Conservation (phyloP, 2,888 invertebrate genomes). For the Leptopilina myrica region DNA sequence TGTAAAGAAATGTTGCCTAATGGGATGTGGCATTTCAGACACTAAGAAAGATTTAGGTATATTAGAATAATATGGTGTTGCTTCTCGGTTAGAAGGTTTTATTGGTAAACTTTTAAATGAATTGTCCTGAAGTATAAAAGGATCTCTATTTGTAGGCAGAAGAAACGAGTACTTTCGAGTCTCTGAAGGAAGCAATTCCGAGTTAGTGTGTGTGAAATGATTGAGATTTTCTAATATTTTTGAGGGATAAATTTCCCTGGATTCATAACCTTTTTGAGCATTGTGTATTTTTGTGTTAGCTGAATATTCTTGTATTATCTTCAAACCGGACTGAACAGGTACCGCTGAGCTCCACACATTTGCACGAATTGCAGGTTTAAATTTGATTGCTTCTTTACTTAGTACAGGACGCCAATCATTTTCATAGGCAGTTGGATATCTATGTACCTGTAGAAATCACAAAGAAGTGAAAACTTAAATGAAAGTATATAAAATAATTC, state of each 20-base stretch:
- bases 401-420: constrained; percentile 73
- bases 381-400: constrained; percentile 67
- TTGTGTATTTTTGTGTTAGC: constrained; percentile 66
- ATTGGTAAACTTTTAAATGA: constrained; percentile 59
- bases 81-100: constrained; percentile 60
- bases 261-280: constrained; percentile 62
- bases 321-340: constrained; percentile 66
- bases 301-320: constrained; percentile 72
- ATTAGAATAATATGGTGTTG: constrained; percentile 64
- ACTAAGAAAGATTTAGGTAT: constrained; percentile 54
- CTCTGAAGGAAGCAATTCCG: constrained; percentile 65
- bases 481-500: too few species aligned
- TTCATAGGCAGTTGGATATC: constrained; percentile 69
- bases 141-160: constrained; percentile 70
- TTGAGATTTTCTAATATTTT: constrained; percentile 78
- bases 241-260: constrained; percentile 59
- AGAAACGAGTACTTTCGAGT: constrained; percentile 71
- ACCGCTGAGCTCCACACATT: constrained; percentile 62
- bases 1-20: constrained; percentile 56
- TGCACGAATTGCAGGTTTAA: constrained; percentile 64
- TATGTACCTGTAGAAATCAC: constrained; percentile 57
- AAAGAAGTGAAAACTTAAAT: too few species aligned
- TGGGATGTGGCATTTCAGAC: constrained; percentile 54
- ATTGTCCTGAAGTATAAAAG: constrained; percentile 57
- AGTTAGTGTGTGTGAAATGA: constrained; percentile 79